Conservation (phyloP, 2,113 vertebrate species). For the Sinocyclocheilus anophthalmus region DNA sequence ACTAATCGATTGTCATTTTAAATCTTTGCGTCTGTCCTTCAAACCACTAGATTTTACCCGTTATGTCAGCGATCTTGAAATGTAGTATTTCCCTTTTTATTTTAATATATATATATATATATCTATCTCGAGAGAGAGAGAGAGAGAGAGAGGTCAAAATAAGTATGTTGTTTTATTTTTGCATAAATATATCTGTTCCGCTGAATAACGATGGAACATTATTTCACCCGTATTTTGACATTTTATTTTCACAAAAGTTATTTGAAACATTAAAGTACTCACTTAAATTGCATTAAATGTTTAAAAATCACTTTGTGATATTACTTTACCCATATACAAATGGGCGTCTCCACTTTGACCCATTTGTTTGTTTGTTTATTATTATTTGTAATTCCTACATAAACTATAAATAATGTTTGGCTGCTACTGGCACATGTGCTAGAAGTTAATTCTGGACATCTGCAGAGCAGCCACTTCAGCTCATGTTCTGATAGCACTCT, state of each 20-base stretch:
- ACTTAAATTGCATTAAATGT: too few species aligned
- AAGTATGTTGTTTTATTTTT: not conserved
- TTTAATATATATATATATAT: too few species aligned
- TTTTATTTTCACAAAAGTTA: not conserved
- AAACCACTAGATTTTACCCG: too few species aligned
- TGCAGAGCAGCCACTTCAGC: not conserved
- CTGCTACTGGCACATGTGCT: not conserved
- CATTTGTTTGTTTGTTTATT: too few species aligned
- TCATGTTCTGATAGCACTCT: conserved; percentile 2
- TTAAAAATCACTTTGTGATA: too few species aligned
- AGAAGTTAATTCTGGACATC: not conserved
- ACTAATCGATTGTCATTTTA: not conserved
- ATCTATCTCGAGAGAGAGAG: too few species aligned
- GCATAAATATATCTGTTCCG: not conserved
- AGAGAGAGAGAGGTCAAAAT: too few species aligned
- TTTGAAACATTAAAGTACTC: not conserved
- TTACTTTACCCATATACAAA: too few species aligned
- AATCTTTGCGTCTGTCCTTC: too few species aligned
- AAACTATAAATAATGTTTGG: not conserved
- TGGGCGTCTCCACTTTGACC: too few species aligned
- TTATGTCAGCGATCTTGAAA: too few species aligned
- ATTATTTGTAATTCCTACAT: not conserved
- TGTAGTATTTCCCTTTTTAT: too few species aligned
- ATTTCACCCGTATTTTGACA: not conserved
- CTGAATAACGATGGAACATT: not conserved